Evolutionary conservation across 2,888 invertebrate genomes (phyloP).

Genomic region (Ephialtes manifestator): DNA sequence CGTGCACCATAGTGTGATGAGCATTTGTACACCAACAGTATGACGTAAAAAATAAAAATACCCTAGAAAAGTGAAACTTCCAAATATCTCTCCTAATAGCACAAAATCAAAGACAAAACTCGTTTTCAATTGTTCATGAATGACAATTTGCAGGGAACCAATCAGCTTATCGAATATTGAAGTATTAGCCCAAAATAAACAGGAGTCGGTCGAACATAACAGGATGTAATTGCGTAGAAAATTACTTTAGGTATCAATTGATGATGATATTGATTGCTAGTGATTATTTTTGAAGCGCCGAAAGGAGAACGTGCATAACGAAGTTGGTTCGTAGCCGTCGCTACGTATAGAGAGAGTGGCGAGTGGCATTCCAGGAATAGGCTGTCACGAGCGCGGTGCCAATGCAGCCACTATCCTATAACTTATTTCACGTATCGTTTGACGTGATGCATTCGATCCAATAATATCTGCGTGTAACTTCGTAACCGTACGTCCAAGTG

Average conservation of each 20-base stretch:
- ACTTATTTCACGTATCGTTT: constrained; percentile 86
- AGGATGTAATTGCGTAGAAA: constrained; percentile 36
- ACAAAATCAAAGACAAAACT: not conserved
- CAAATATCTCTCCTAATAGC: not conserved
- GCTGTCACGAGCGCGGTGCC: constrained; percentile 85
- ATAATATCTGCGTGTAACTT: constrained; percentile 83
- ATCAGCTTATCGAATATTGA: not conserved
- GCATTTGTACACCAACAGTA: no score
- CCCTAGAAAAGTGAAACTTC: not conserved
- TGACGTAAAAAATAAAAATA: not conserved
- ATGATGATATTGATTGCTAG: constrained; percentile 49
- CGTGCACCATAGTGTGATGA: no score
- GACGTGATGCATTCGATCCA: constrained; percentile 86
- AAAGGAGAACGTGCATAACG: constrained; percentile 51
- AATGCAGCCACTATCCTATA: constrained; percentile 86
- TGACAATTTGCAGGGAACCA: not conserved
- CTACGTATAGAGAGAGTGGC: constrained; percentile 70
- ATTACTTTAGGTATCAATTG: constrained; percentile 37
- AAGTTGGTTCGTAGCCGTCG: constrained; percentile 58
- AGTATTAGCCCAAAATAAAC: not conserved
- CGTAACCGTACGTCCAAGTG: constrained; percentile 55
- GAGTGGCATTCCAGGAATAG: constrained; percentile 84
- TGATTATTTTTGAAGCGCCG: constrained; percentile 35
- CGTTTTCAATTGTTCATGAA: not conserved
- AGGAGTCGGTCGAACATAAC: constrained; percentile 4